Percentiles rank a stretch among this genome's conserved stretches.
Conservation (phyloP, 1,140 invertebrate genomes). For the Proales similis region DNA sequence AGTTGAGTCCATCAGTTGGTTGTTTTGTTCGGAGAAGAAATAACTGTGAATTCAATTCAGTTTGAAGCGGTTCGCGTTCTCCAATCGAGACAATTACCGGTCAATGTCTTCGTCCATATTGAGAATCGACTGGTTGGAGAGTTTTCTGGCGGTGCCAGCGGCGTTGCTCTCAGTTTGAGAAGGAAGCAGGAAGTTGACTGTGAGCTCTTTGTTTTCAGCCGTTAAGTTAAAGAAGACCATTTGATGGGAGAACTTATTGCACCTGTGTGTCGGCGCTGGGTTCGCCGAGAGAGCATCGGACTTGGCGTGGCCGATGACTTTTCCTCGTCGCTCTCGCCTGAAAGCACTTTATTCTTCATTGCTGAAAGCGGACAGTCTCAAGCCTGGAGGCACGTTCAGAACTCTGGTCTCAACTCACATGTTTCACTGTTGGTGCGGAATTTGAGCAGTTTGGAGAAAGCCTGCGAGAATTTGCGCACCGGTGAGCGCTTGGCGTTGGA, state of each 20-base stretch:
- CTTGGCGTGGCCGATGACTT: background rate
- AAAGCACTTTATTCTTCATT: conserved; percentile 27
- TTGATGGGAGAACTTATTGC: background rate
- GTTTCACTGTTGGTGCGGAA: conserved; percentile 31
- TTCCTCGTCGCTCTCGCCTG: conserved; percentile 25
- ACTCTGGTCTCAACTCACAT: too few relatives aligned
- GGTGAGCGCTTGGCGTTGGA: background rate
- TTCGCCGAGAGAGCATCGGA: background rate
- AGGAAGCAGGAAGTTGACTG: background rate
- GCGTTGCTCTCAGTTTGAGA: background rate
- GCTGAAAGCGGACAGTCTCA: too few relatives aligned
- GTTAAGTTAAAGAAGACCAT: too few relatives aligned
- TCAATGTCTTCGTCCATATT: conserved; percentile 37
- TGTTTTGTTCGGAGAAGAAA: conserved; percentile 17
- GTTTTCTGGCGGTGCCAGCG: background rate
- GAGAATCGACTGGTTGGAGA: background rate
- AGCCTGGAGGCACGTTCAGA: too few relatives aligned
- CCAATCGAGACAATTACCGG: conserved; percentile 3
- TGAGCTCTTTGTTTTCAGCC: background rate
- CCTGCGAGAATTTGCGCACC: conserved; percentile 6
- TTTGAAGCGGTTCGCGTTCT: background rate
- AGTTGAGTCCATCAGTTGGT: background rate
- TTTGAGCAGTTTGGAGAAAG: conserved; percentile 18
- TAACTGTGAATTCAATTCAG: background rate
- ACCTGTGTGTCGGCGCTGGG: conserved; percentile 7